These are phyloP conservation scores for Ophion costatus DNA, from an alignment of 2,888 invertebrate species.

Conservation along the genomic window DNA sequence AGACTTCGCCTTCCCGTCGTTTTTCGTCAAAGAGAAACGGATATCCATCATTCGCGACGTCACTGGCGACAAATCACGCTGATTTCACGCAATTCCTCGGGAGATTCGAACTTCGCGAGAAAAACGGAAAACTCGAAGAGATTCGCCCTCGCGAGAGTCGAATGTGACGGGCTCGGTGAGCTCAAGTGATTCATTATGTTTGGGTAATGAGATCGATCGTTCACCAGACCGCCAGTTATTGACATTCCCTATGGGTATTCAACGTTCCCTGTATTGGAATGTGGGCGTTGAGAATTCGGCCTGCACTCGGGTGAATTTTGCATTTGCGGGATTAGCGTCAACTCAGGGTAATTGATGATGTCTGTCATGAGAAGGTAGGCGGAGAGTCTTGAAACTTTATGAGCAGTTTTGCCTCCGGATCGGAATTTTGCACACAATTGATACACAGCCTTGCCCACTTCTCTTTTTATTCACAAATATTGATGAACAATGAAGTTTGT, in stretches of 20 bases:
- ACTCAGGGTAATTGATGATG: neutral
- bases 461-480: too few relatives aligned
- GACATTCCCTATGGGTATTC: neutral
- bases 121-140: neutral
- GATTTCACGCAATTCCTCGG: neutral
- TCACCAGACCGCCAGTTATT: neutral
- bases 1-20: conserved; percentile 10
- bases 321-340: neutral
- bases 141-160: too few relatives aligned
- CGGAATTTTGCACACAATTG: too few relatives aligned
- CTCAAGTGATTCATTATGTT: neutral
- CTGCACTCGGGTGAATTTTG: neutral
- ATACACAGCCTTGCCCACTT: neutral
- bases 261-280: neutral
- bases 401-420: neutral
- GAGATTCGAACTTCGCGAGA: neutral
- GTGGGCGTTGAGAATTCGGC: neutral
- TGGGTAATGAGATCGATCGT: neutral
- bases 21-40: conserved; percentile 6
- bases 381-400: neutral
- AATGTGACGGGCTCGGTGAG: too few relatives aligned
- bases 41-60: conserved; percentile 9
- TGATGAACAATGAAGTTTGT: too few relatives aligned
- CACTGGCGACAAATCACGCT: conserved; percentile 6
- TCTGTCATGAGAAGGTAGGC: neutral